Evolutionary conservation across 2,113 vertebrate genomes (phyloP).

Genomic region (Sapajus apella): DNA sequence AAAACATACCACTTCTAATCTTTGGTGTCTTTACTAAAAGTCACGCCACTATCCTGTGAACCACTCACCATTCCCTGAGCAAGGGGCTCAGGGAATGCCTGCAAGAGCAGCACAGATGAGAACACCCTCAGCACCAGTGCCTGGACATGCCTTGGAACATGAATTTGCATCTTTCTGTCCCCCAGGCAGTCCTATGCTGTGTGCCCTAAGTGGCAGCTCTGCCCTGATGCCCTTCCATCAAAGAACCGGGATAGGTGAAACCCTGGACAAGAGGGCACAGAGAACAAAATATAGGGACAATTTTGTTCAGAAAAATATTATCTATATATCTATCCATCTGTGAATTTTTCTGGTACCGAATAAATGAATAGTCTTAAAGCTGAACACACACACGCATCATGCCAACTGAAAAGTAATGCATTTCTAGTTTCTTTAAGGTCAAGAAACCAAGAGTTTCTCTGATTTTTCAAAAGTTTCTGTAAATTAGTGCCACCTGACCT

Average conservation of each 20-base stretch:
- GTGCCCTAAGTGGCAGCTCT: background rate
- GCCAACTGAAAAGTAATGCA: background rate
- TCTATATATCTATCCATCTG: background rate
- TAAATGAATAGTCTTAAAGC: slow-evolving; percentile 59
- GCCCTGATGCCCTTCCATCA: background rate
- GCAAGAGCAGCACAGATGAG: background rate
- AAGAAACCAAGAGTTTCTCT: background rate
- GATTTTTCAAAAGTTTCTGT: background rate
- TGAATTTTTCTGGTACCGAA: slow-evolving; percentile 11
- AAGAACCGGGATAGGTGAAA: background rate
- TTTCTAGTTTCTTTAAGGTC: background rate
- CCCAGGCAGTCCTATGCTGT: accelerated
- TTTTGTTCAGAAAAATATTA: background rate
- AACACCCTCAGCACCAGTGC: accelerated
- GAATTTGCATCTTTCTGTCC: background rate
- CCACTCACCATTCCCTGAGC: too few species aligned
- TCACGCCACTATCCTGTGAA: background rate
- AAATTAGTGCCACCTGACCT: background rate
- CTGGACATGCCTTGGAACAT: background rate
- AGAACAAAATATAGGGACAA: background rate
- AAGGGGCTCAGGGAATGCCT: background rate
- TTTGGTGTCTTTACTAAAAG: background rate
- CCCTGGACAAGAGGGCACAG: background rate
- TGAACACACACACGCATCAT: background rate
- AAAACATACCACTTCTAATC: background rate